phyloP scores from a whole-genome alignment of 2,113 vertebrate species.

The Chiloscyllium plagiosum region DNA sequence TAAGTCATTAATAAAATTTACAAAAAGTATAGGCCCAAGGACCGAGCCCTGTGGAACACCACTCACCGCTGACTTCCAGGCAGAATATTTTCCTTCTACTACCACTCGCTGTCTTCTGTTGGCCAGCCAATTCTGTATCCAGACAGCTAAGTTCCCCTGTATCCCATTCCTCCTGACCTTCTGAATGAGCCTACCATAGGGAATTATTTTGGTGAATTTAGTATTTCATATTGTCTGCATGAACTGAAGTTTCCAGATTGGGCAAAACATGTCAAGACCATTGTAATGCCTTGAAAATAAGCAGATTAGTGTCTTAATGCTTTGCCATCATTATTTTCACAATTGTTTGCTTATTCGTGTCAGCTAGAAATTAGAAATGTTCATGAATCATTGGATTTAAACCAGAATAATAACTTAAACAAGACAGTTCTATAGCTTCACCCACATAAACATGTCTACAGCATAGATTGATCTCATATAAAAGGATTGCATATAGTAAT shows the following conservation, averaged over 20 bases:
- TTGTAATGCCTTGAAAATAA: background rate
- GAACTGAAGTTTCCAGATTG: background rate
- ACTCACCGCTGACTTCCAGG: too few species aligned
- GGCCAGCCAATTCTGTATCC: too few species aligned
- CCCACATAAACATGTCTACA: background rate
- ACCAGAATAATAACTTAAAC: background rate
- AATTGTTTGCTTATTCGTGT: background rate
- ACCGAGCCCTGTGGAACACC: too few species aligned
- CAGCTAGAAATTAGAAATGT: background rate
- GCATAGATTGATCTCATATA: background rate
- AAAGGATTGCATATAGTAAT: background rate
- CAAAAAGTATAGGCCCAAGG: too few species aligned
- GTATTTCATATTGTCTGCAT: background rate
- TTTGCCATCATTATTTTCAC: background rate
- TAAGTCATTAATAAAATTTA: too few species aligned
- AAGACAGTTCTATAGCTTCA: background rate
- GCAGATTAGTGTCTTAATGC: background rate
- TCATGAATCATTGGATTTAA: background rate
- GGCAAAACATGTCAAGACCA: background rate
- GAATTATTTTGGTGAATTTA: background rate
- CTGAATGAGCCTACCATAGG: too few species aligned
- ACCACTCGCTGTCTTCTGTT: too few species aligned
- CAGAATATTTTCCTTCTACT: too few species aligned
- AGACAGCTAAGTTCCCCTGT: too few species aligned
- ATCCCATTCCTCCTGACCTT: too few species aligned